Evolutionary conservation across 2,888 invertebrate species (phyloP).

Genomic region (Plebejus melissa): DNA sequence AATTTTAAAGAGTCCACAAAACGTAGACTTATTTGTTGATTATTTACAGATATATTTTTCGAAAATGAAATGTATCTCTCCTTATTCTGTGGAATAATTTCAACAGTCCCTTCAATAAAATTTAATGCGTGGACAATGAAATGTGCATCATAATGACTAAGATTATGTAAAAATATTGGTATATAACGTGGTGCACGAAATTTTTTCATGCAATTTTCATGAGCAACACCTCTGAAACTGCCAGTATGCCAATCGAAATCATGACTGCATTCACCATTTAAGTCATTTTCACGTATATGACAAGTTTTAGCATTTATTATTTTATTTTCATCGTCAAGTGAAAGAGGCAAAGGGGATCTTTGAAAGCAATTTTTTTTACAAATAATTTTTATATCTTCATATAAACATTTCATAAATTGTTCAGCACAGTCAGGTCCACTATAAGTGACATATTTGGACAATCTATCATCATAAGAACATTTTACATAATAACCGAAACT

Average conservation of each 20-base stretch:
- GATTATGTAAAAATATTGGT: conserved; percentile 24
- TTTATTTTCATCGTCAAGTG: conserved; percentile 7
- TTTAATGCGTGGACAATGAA: no score
- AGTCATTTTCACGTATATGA: no score
- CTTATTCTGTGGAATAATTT: conserved; percentile 28
- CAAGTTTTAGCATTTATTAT: no score
- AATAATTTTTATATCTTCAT: conserved; percentile 24
- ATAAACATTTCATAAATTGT: conserved; percentile 30
- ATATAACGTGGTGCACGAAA: background rate
- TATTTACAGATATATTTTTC: no score
- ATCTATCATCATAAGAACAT: conserved; percentile 22
- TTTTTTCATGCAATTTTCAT: no score
- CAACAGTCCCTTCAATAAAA: no score
- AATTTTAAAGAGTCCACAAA: no score
- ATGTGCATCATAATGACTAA: conserved; percentile 27
- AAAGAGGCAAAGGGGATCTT: conserved; percentile 27
- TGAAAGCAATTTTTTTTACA: conserved; percentile 24
- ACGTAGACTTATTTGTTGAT: no score
- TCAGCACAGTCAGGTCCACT: conserved; percentile 29
- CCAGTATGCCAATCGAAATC: no score
- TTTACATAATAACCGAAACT: conserved; percentile 30
- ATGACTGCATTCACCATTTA: no score
- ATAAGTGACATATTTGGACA: background rate
- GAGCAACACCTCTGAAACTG: no score
- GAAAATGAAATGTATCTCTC: conserved; percentile 30